Conservation (phyloP, 2,113 vertebrate species). For the Anoura caudifer region DNA sequence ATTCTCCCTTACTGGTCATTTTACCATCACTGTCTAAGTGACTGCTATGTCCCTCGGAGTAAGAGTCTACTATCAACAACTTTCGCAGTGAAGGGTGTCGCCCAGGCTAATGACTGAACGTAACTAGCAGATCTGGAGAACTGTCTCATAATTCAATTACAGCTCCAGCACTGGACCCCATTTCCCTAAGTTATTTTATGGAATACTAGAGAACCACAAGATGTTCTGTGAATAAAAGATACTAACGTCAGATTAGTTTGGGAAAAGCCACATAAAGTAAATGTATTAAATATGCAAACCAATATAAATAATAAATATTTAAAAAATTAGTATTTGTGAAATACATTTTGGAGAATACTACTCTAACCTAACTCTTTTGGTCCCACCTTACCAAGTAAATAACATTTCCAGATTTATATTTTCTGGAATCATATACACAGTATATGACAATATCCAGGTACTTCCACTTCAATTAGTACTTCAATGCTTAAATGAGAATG, state of each 20-base stretch:
- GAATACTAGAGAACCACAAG: background rate
- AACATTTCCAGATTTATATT: background rate
- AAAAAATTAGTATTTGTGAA: background rate
- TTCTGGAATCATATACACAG: background rate
- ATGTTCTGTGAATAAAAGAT: background rate
- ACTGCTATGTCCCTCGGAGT: background rate
- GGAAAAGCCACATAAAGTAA: slow-evolving; percentile 3
- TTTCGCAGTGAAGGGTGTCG: background rate
- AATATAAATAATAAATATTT: background rate
- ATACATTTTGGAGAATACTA: background rate
- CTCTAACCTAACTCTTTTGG: background rate
- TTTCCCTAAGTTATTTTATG: background rate
- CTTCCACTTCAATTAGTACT: background rate
- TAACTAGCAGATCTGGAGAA: background rate
- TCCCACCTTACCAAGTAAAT: background rate
- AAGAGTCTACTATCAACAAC: background rate
- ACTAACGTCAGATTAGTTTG: background rate
- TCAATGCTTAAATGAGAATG: background rate
- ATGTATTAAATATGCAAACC: background rate
- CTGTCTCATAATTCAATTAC: background rate
- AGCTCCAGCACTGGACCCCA: background rate
- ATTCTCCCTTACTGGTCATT: background rate
- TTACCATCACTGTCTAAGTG: background rate
- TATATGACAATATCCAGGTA: background rate
- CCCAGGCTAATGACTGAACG: background rate